Percentiles rank a stretch among this genome's conserved stretches.
These are phyloP conservation scores for Agrochola circellaris DNA, from an alignment of 2,888 invertebrate genomes.

Conservation along the genomic window DNA sequence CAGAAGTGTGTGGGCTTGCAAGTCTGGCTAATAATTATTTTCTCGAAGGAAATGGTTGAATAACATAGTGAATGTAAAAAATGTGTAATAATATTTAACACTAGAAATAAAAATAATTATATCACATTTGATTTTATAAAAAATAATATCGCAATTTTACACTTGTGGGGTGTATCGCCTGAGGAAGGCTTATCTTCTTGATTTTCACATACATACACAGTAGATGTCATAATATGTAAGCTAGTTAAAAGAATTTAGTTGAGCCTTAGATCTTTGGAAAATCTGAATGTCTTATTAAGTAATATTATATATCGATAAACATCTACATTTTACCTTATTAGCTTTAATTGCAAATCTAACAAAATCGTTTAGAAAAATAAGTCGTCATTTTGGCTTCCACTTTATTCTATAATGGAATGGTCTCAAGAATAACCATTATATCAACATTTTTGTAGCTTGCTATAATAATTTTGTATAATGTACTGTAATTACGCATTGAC, in stretches of 20 bases:
- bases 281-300: conserved; percentile 84
- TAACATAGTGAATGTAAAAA: conserved; percentile 48
- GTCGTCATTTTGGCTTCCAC: conserved; percentile 90
- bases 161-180: conserved; percentile 52
- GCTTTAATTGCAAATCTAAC: conserved; percentile 88
- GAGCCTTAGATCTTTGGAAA: conserved; percentile 90
- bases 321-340: conserved; percentile 85
- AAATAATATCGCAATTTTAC: conserved; percentile 62
- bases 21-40: conserved; percentile 39
- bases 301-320: conserved; percentile 86
- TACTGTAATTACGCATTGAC: conserved; percentile 72
- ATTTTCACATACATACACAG: conserved; percentile 56
- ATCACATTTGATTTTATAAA: conserved; percentile 76
- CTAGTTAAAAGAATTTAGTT: conserved; percentile 87
- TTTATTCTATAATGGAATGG: conserved; percentile 89
- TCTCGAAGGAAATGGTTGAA: conserved; percentile 35
- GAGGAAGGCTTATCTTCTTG: conserved; percentile 61
- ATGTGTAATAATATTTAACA: conserved; percentile 64
- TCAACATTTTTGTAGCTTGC: conserved; percentile 76
- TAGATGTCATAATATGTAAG: conserved; percentile 75
- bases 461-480: conserved; percentile 74
- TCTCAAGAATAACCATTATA: conserved; percentile 87
- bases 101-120: conserved; percentile 72
- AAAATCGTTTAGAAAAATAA: conserved; percentile 90
- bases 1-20: conserved; percentile 34